Base-by-base conservation (phyloP, 2,888 invertebrate species). In the Hypolimnas misippus region DNA sequence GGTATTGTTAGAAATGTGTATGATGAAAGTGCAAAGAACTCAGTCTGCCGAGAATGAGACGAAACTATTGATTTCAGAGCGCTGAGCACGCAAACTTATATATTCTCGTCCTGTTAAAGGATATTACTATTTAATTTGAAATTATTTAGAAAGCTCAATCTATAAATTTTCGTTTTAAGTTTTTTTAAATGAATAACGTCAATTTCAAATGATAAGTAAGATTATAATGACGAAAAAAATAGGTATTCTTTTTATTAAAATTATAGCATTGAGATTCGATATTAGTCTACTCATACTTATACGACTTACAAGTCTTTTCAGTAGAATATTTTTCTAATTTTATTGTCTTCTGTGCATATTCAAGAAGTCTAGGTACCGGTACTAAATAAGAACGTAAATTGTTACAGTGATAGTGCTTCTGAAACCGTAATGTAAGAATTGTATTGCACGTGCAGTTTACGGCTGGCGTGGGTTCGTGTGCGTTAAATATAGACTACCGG, bases 401-500 rank as follows among this genome's bases (percentile, higher is more conserved):
- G 19, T n/a, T 21, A 38, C 35, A 46, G 21, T 6, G 44, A 35
- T 35, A 52, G 7, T 14, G 16, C 53, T 10, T 17, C n/a, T 38
- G 25, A 38, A 52, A 52, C 59, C 17, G 31, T 51, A 65, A 57
- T 51, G 59, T 38, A 25, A 19, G 65, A 61, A 84, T 85, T 84
- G 84, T 71, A 77, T 71, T 65, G 72, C 67, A 81, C 77, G 79
- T 82, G 81, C 76, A 75, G 70, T 74, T 72, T 74, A 75, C 74
- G 72, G 62, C 49, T 68, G 68, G 71, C 68, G 69, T 75, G 77
- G 74, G 76, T 76, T 73, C 75, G 77, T 79, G 75, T 70, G 75
- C 73, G 82, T 84, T 90, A 89, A 87, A 89, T 88, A 91, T 89
- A 91, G 89, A 83, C 76, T 73, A 80, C 84, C 89, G 91, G 89